phyloP scores from a whole-genome alignment of 1,140 invertebrate species.

The Hycleus phaleratus region DNA sequence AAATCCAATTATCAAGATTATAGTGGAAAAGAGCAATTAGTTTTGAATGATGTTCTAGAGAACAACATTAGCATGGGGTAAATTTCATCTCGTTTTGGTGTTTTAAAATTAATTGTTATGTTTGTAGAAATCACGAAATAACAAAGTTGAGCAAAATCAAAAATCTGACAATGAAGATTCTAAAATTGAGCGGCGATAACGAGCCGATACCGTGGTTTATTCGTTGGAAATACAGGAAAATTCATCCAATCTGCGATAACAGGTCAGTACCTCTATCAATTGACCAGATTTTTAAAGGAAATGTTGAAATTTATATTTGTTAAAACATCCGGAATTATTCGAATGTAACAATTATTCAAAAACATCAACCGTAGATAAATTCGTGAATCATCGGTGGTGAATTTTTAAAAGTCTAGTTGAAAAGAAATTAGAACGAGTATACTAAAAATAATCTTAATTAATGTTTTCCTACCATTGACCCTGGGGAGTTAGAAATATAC shows the following conservation, averaged over 20 bases:
- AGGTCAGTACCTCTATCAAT: conserved; percentile 17
- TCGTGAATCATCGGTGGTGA: no score
- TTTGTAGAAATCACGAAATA: background rate
- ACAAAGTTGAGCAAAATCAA: conserved; percentile 2
- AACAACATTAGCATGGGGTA: background rate
- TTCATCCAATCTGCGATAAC: conserved; percentile 14
- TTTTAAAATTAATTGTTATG: no score
- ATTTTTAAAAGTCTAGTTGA: no score
- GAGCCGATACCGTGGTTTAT: conserved; percentile 10
- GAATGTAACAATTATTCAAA: no score
- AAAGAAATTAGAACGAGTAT: no score
- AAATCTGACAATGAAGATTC: background rate
- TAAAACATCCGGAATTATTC: no score
- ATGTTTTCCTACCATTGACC: no score
- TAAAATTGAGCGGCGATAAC: background rate
- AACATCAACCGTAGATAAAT: no score
- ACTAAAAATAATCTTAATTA: no score
- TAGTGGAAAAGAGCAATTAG: background rate
- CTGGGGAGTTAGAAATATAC: no score
- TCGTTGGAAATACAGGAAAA: conserved; percentile 21
- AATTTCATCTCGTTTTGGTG: background rate
- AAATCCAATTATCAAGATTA: background rate
- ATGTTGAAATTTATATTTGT: background rate
- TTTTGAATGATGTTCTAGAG: background rate
- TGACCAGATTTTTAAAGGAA: background rate